phyloP scores from a whole-genome alignment of 1,140 invertebrate genomes.

The Drosophila punjabiensis region DNA sequence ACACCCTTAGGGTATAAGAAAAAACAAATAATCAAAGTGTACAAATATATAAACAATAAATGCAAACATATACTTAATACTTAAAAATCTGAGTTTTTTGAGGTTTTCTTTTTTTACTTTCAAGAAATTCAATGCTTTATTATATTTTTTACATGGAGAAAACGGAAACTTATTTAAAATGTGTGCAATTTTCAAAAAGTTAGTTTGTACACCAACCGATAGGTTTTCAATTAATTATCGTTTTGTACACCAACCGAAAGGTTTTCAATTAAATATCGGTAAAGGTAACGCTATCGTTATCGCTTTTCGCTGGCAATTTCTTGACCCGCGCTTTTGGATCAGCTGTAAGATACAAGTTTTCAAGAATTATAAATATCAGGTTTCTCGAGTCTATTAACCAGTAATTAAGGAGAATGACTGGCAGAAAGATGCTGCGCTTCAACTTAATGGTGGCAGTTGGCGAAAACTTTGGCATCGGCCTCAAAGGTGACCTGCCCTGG shows the following conservation, averaged over 20 bases:
- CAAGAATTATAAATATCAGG: background rate
- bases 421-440: slow-evolving; percentile 86
- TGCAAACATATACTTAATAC: background rate
- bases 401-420: background rate
- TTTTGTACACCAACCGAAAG: background rate
- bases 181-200: background rate
- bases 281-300: background rate
- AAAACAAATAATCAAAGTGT: slow-evolving; percentile 3
- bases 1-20: background rate
- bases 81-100: background rate
- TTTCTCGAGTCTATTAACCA: background rate
- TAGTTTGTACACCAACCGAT: background rate
- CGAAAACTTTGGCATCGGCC: slow-evolving; percentile 94
- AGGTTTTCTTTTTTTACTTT: no score
- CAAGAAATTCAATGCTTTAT: no score
- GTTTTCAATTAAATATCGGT: background rate
- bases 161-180: background rate
- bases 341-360: slow-evolving; percentile 1
- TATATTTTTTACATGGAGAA: no score
- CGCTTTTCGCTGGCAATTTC: background rate
- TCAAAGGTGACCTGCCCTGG: slow-evolving; percentile 94
- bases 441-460: slow-evolving; percentile 94
- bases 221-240: background rate
- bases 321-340: background rate
- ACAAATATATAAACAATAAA: slow-evolving; percentile 8